Conservation (phyloP, 92 coral and sea anemone species). For the Actinernus sp. region DNA sequence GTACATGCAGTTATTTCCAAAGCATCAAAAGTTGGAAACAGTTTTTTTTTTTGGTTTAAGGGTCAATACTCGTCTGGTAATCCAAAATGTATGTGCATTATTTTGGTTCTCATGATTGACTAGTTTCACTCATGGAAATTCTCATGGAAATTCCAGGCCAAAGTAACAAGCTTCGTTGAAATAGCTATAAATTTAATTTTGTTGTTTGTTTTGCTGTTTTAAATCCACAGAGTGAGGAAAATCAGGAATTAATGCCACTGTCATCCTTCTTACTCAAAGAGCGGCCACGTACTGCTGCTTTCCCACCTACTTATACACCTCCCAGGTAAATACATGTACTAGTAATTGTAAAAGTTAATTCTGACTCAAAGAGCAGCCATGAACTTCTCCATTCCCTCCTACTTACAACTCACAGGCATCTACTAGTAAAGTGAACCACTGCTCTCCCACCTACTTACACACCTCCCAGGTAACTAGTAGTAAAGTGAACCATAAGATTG, state of each 20-base stretch:
- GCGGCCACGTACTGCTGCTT: conserved; percentile 95
- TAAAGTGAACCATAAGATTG: no score
- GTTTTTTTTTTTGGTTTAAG: no score
- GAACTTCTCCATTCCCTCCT: conserved; percentile 89
- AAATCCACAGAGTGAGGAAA: conserved; percentile 82
- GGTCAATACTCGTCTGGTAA: no score
- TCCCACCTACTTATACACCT: conserved; percentile 84
- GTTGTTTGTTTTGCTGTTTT: neutral
- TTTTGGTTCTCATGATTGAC: no score
- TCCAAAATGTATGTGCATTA: no score
- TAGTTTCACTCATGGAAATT: no score
- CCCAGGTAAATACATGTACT: conserved; percentile 56
- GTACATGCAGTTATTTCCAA: no score
- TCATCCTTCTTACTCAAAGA: conserved; percentile 94
- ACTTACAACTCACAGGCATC: conserved; percentile 2
- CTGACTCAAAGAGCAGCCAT: conserved; percentile 91
- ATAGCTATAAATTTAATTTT: no score
- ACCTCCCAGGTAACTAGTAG: conserved; percentile 56
- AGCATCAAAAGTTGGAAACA: no score
- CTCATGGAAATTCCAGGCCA: no score
- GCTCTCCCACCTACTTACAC: no score
- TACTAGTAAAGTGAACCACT: conserved; percentile 25
- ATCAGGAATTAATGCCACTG: conserved; percentile 93
- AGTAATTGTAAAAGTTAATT: conserved; percentile 27
- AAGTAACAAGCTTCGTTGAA: no score